Percentiles rank a stretch among this genome's conserved stretches.
These are phyloP conservation scores for Acipenser oxyrinchus DNA, from an alignment of 2,797 vertebrate species.

Conservation along the genomic window DNA sequence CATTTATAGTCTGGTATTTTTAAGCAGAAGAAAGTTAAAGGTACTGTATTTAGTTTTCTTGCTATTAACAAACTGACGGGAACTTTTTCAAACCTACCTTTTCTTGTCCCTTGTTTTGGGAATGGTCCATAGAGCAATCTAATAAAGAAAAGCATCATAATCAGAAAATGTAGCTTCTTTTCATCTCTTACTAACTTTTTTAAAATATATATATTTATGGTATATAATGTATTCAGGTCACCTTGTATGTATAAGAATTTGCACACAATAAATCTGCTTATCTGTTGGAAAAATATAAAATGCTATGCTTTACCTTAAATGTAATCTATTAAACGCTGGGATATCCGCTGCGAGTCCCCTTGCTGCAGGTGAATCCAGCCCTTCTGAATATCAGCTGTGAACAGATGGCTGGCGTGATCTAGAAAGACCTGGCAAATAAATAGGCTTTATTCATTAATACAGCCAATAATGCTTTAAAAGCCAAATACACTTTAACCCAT, in stretches of 20 bases:
- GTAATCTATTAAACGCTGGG: constrained; percentile 24
- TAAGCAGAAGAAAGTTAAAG: background rate
- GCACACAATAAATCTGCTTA: constrained; percentile 1
- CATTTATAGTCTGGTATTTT: background rate
- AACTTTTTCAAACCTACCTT: too few relatives aligned
- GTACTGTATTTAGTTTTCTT: constrained; percentile 1
- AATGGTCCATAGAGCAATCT: constrained; percentile 6
- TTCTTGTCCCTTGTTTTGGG: background rate
- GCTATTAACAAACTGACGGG: too few relatives aligned
- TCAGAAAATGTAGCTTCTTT: constrained; percentile 4
- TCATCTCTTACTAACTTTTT: background rate
- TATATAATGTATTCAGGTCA: background rate
- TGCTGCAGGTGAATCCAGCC: constrained; percentile 34
- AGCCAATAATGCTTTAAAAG: too few relatives aligned
- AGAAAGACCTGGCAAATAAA: constrained; percentile 25
- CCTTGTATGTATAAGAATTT: background rate
- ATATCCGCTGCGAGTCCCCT: constrained; percentile 30
- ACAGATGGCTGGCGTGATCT: constrained; percentile 20
- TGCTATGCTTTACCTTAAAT: constrained; percentile 21
- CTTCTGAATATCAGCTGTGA: constrained; percentile 32
- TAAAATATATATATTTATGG: background rate
- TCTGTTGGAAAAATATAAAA: background rate
- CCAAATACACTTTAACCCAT: too few relatives aligned
- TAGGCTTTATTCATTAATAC: background rate
- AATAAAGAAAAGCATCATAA: background rate